phyloP scores from a whole-genome alignment of 2,888 invertebrate genomes.

The Orthosia gracilis region DNA sequence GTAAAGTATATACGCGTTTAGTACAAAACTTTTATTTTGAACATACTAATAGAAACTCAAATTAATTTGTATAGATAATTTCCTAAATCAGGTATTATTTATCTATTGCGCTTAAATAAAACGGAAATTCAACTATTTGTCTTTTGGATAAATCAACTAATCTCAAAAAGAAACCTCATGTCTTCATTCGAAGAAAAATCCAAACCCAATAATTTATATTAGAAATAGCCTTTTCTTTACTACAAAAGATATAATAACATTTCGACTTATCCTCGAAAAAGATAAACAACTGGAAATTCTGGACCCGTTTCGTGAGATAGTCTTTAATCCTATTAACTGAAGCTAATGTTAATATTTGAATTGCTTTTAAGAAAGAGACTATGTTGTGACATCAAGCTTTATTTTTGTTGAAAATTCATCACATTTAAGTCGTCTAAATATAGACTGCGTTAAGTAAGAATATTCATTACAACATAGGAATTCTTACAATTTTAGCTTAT shows the following conservation, averaged over 20 bases:
- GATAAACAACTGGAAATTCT: constrained; percentile 43
- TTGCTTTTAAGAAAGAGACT: constrained; percentile 44
- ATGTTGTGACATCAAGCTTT: constrained; percentile 25
- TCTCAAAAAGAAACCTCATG: constrained; percentile 2
- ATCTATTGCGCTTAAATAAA: background rate
- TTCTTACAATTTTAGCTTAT: background rate
- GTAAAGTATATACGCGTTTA: too few relatives aligned
- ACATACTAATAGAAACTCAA: too few relatives aligned
- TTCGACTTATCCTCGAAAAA: constrained; percentile 41
- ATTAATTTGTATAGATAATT: too few relatives aligned
- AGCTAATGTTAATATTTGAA: constrained; percentile 54
- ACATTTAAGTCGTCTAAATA: background rate
- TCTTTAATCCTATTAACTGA: constrained; percentile 51
- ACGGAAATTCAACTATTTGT: background rate
- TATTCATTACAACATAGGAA: background rate
- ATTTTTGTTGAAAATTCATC: constrained; percentile 1
- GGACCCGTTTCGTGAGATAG: constrained; percentile 39
- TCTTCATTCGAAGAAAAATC: constrained; percentile 16
- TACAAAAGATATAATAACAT: constrained; percentile 45
- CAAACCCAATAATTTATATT: constrained; percentile 14
- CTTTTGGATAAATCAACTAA: constrained; percentile 1
- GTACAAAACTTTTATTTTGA: too few relatives aligned
- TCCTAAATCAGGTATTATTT: background rate
- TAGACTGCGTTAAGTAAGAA: background rate
- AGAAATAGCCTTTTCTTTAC: constrained; percentile 1